Base-by-base conservation (phyloP, 2,797 vertebrate species). In the Trichosurus vulpecula region DNA sequence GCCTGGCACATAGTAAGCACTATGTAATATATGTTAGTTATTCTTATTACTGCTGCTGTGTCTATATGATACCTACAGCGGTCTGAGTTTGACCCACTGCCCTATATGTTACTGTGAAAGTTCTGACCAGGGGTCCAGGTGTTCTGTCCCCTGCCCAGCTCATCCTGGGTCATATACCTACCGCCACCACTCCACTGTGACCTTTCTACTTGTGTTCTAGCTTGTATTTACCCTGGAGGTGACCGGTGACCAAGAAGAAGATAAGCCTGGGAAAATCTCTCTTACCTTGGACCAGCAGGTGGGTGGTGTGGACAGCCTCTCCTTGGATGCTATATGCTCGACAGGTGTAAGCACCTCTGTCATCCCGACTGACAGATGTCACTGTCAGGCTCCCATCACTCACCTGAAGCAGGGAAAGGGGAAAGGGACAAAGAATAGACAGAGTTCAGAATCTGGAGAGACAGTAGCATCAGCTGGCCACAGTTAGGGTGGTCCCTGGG, bases 271-370 rank as follows among this genome's bases (percentile, higher is more conserved):
- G 35, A 35, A 1, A 22, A 29, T 2, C 90, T 52, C 0, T 5
- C 95, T 98, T 98, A 99, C 99, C 99, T 99, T 99, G 99, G 90
- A 99, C 99, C 31, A 99, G 99, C 98, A 99, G 99, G 95, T 99
- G 99, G 41, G 99, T 99, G 41, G 99, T 99, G 98, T 99, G 99
- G 94, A 99, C 98, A 16, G 99, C 99, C 98, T 99, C 99, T 92
- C 99, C 99, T 98, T 99, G 99, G 98, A 99, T 99, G 96, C 99
- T 99, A 98, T 99, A 99, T 4, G 99, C 99, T 47, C 99, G 99
- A 98, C 99, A 99, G 52, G 99, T 99, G 96, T 99, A 99, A 95
- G 99, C 99, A 51, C 99, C 99, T 98, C 99, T 98, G 99, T 99
- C 99, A 96, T 99, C 99, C 96, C 99, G 99, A 91, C 98, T 99